phyloP scores from a whole-genome alignment of 2,113 vertebrate species.

The Noturus placidus region DNA sequence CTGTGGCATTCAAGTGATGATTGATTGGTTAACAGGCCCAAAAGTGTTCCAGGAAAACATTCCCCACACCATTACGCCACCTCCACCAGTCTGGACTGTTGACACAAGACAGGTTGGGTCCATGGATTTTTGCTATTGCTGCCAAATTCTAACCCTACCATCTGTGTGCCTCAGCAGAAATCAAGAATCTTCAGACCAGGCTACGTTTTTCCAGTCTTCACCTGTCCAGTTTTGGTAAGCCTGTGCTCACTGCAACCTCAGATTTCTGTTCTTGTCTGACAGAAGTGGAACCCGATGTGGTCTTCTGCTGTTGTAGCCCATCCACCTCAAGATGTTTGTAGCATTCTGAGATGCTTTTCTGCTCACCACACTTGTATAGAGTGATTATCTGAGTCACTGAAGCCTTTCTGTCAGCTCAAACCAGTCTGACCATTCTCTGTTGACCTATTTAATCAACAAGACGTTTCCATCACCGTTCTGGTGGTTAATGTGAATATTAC shows the following conservation, averaged over 20 bases:
- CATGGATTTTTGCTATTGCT: not conserved
- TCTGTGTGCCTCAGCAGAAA: not conserved
- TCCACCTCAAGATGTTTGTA: not conserved
- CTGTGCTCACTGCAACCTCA: not conserved
- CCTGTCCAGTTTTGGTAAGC: not conserved
- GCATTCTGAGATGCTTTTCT: not conserved
- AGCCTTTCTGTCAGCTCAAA: not conserved
- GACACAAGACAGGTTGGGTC: not conserved
- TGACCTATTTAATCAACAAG: not conserved
- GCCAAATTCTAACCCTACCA: not conserved
- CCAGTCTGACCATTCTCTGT: not conserved
- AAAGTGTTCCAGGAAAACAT: not conserved
- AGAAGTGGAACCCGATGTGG: not conserved
- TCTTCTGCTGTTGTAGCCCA: too few species aligned
- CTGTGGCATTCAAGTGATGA: too few species aligned
- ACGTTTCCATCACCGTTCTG: not conserved
- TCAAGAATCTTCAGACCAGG: not conserved
- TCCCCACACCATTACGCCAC: not conserved
- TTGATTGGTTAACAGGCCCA: not conserved
- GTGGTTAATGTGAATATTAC: not conserved
- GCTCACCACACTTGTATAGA: not conserved
- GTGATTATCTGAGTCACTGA: not conserved
- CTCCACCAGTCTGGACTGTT: not conserved
- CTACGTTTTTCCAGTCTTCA: not conserved
- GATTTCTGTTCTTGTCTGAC: not conserved